A percentile compares a stretch with the other conserved stretches of the same genome.
Conservation (phyloP, 2,888 invertebrate genomes). For the Metallyticus violacea region DNA sequence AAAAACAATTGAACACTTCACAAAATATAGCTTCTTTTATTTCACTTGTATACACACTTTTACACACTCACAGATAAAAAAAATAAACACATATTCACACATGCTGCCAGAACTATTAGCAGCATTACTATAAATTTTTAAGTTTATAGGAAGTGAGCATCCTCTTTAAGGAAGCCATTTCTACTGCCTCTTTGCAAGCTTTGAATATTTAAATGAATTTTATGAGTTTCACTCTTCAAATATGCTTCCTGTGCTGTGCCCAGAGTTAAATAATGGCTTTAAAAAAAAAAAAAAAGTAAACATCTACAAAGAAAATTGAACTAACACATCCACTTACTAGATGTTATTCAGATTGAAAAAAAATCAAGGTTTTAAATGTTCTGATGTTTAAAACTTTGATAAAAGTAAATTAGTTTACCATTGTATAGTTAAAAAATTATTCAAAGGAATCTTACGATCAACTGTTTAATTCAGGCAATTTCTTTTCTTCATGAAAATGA, state of each 20-base stretch:
- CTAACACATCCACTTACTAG: too few species aligned
- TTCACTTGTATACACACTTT: neutral
- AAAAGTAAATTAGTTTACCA: neutral
- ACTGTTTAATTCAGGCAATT: too few species aligned
- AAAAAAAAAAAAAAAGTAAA: too few species aligned
- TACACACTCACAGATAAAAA: neutral
- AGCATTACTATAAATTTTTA: neutral
- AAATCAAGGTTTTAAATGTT: neutral
- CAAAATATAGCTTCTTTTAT: neutral
- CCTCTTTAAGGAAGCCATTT: neutral
- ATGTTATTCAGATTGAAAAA: neutral
- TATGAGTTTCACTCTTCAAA: too few species aligned
- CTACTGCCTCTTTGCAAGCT: neutral
- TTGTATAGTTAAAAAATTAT: neutral
- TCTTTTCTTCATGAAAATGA: too few species aligned
- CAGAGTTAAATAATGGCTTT: too few species aligned
- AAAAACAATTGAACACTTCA: neutral
- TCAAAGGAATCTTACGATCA: too few species aligned
- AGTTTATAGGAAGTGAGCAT: neutral
- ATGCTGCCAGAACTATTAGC: neutral
- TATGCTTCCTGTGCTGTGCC: too few species aligned
- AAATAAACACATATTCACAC: neutral
- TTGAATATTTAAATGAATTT: neutral
- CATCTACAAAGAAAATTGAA: too few species aligned
- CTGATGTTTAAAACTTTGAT: neutral